phyloP scores from a whole-genome alignment of 2,113 vertebrate genomes.

The Mellivora capensis region DNA sequence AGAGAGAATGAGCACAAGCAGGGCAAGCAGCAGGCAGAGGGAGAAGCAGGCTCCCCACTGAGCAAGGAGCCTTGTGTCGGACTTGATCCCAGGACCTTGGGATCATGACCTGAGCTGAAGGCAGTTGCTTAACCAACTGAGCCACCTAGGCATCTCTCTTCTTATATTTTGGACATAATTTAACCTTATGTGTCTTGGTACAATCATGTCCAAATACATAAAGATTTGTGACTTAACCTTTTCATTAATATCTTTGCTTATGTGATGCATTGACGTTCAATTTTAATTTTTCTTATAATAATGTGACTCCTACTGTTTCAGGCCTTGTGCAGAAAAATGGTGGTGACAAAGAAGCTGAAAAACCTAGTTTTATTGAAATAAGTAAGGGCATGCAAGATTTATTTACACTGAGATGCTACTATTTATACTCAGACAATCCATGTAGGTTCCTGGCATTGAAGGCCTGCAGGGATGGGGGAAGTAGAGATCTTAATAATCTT shows the following conservation, averaged over 20 bases:
- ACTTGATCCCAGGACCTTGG: neutral
- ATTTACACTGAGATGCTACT: neutral
- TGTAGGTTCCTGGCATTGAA: neutral
- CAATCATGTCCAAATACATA: neutral
- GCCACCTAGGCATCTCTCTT: neutral
- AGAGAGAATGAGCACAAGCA: neutral
- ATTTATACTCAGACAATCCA: neutral
- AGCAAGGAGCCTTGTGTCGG: neutral
- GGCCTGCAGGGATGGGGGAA: neutral
- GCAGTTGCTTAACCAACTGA: neutral
- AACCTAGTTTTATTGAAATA: neutral
- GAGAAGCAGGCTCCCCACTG: neutral
- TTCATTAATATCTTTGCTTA: neutral
- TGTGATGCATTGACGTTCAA: neutral
- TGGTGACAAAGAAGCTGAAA: neutral
- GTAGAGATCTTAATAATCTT: neutral
- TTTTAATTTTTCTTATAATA: constrained; percentile 4
- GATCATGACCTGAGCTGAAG: neutral
- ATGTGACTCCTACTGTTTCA: neutral
- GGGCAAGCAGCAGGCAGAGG: neutral
- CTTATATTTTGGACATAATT: neutral
- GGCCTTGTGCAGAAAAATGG: neutral
- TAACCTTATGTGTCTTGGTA: neutral
- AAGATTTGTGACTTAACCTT: neutral
- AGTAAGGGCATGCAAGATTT: neutral